Base-by-base conservation (phyloP, 2,113 vertebrate species). In the Plestiodon gilberti region DNA sequence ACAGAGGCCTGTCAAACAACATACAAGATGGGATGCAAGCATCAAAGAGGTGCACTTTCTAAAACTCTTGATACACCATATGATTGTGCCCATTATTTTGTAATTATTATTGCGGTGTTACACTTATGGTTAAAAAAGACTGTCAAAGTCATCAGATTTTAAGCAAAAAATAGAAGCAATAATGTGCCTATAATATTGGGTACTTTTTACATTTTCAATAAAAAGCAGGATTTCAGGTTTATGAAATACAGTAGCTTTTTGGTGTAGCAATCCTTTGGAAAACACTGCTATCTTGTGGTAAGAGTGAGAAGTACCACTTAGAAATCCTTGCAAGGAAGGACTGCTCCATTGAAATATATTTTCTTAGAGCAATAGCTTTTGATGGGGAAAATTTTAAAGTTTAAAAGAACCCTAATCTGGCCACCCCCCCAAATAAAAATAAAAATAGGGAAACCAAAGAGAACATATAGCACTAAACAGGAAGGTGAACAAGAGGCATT, bases 281-380 rank as follows among this genome's bases (percentile, higher is more conserved):
- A 91, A 95, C 88, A 93, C 61, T 94, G 95, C 94, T 59, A 84
- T 87, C 96, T 82, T 77, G 96, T 96, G 96, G 91, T 59, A 0
- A 17, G 75, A 88, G 2, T 8, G 22, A 1, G 14, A 94, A 91
- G 9, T 82, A 81, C 92, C 77, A 11, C 15, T 74, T 30, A 18
- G 43, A 85, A 89, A 80, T 62, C 10, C n/a, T 55, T 38, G 30
- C 5, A 23, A 79, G 81, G 82, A 88, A 55, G 0, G 1, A 0
- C 33, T 18, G 64, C 30, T 9, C 4, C 13, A 38, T 3, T 71
- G n/a, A 35, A 20, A 20, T 6, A 4, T 4, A 17, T 71, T 71
- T 71, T 38, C 17, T 38, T 20, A 18, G 33, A 38, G 18, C 35
- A 48, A 48, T 48, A 71, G 1, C n/a, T 17, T 65, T 65, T 23